Conservation (phyloP, 2,113 vertebrate species). For the Elephas maximus region DNA sequence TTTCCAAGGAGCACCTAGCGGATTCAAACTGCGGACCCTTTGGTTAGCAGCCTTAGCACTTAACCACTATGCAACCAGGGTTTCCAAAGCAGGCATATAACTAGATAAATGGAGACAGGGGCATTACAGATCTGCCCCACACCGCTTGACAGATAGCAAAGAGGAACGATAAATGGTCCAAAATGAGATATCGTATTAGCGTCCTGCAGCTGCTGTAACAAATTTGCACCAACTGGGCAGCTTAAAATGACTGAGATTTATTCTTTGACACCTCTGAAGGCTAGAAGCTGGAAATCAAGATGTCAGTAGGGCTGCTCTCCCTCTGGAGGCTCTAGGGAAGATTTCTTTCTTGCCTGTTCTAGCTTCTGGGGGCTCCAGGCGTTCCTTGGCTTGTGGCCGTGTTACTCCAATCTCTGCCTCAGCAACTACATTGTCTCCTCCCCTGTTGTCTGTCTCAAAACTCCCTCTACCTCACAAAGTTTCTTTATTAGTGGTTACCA, state of each 20-base stretch:
- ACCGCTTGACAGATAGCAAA: neutral
- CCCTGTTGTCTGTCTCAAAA: neutral
- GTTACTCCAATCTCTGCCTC: too few relatives aligned
- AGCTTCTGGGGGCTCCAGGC: neutral
- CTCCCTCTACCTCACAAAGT: neutral
- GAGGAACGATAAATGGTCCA: neutral
- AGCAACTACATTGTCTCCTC: neutral
- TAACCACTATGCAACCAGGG: neutral
- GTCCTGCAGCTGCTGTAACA: neutral
- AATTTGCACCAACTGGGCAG: neutral
- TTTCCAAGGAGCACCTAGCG: too few relatives aligned
- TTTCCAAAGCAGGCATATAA: neutral
- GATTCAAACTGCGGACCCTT: neutral
- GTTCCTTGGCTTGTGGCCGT: neutral
- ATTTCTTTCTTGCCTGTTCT: neutral
- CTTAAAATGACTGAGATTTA: neutral
- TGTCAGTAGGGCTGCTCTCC: neutral
- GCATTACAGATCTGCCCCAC: neutral
- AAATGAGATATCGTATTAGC: neutral
- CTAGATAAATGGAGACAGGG: neutral
- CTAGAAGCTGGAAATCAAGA: neutral
- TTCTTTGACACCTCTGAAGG: neutral
- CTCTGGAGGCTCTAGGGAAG: neutral
- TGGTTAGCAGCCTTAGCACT: neutral
- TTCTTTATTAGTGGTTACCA: neutral